Conservation (phyloP, 2,113 vertebrate species). For the Picathartes gymnocephalus region DNA sequence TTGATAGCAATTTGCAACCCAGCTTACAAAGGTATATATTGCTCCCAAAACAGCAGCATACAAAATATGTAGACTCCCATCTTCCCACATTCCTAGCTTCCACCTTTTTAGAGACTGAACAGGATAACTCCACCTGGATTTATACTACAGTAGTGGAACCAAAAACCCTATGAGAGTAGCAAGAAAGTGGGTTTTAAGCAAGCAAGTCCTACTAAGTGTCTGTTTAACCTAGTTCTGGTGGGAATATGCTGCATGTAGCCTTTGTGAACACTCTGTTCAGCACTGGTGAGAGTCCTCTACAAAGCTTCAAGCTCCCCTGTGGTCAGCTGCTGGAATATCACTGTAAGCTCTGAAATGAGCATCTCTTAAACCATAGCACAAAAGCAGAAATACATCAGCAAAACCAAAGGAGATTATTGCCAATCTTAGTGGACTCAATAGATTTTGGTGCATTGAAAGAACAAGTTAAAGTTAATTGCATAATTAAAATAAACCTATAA, state of each 20-base stretch:
- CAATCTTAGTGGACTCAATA: background rate
- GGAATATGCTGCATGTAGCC: background rate
- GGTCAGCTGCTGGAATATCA: background rate
- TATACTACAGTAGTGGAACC: background rate
- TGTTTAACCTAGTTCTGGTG: background rate
- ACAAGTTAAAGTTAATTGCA: background rate
- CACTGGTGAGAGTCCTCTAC: background rate
- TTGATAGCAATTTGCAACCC: background rate
- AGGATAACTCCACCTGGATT: background rate
- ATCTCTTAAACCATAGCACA: background rate
- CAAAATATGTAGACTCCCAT: background rate
- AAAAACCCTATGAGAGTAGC: background rate
- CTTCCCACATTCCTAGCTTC: background rate
- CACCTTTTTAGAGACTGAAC: background rate
- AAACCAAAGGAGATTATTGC: background rate
- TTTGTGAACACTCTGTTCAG: background rate
- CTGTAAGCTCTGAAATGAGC: background rate
- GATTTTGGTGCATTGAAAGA: background rate
- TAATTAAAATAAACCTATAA: background rate
- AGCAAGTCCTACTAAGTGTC: background rate
- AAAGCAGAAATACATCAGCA: background rate
- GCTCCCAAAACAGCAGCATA: background rate
- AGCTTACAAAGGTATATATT: background rate
- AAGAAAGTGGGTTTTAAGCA: background rate
- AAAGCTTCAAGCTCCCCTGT: background rate